Evolutionary conservation across 2,113 vertebrate species (phyloP).

Genomic region (Rhynchopsitta pachyrhyncha): DNA sequence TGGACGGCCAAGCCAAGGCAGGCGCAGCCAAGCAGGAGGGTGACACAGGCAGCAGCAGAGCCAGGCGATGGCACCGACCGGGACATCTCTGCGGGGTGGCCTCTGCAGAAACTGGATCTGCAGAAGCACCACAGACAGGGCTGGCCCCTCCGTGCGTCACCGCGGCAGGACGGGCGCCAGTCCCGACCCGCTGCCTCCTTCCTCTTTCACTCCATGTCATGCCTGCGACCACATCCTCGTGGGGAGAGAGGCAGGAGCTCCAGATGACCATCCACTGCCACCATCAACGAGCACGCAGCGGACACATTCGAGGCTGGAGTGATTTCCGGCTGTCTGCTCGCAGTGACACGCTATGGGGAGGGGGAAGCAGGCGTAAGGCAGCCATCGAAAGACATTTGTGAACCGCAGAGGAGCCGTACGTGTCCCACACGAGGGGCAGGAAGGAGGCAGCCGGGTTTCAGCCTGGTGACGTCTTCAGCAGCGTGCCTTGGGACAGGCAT

Average conservation of each 20-base stretch:
- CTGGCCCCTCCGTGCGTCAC: not conserved
- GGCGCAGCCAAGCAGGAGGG: not conserved
- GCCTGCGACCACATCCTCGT: rapidly evolving
- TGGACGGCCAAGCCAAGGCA: not conserved
- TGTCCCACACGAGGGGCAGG: rapidly evolving
- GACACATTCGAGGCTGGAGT: rapidly evolving
- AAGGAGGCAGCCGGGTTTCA: not conserved
- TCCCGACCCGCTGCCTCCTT: rapidly evolving
- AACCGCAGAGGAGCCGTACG: rapidly evolving
- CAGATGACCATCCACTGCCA: rapidly evolving
- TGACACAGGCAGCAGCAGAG: not conserved
- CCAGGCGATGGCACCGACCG: rapidly evolving
- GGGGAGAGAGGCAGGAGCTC: rapidly evolving
- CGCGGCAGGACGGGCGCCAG: rapidly evolving
- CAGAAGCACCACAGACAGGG: not conserved
- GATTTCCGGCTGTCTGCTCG: rapidly evolving
- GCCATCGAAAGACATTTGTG: rapidly evolving
- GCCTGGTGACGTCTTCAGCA: rapidly evolving
- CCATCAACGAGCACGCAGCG: rapidly evolving
- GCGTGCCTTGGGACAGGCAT: not conserved
- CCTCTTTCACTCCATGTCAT: not conserved
- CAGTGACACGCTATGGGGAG: rapidly evolving
- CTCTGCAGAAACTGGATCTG: rapidly evolving
- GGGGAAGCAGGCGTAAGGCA: rapidly evolving
- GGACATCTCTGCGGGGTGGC: not conserved